Evolutionary conservation across 2,797 vertebrate species (phyloP).

Genomic region (Gastrophryne carolinensis): DNA sequence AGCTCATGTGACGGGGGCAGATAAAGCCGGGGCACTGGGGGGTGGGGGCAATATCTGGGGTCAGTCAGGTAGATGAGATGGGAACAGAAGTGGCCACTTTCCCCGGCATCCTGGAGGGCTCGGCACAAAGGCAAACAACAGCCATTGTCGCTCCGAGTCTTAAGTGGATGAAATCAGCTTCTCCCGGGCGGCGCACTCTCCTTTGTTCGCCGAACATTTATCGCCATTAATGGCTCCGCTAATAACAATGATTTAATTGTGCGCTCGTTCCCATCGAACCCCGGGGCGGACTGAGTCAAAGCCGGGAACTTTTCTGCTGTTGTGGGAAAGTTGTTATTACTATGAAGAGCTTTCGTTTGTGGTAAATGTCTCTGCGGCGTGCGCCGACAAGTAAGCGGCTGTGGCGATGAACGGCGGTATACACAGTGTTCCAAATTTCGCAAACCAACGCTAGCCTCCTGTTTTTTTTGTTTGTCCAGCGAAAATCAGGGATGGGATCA

Average conservation of each 20-base stretch:
- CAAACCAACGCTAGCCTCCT: too few species aligned
- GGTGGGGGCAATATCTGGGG: slow-evolving; percentile 25
- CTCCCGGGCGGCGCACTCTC: too few species aligned
- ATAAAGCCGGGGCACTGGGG: slow-evolving; percentile 37
- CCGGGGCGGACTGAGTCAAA: neutral
- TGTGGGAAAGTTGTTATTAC: too few species aligned
- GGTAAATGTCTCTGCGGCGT: too few species aligned
- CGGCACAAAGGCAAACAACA: neutral
- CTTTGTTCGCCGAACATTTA: too few species aligned
- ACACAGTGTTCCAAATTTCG: too few species aligned
- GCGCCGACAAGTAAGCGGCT: too few species aligned
- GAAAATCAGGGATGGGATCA: too few species aligned
- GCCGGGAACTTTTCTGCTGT: neutral
- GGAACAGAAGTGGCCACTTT: neutral
- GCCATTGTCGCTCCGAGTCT: neutral
- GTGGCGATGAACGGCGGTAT: too few species aligned
- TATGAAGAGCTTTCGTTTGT: too few species aligned
- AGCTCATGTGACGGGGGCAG: slow-evolving; percentile 24
- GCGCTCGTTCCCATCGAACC: neutral
- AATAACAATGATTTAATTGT: neutral
- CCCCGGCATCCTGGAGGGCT: neutral
- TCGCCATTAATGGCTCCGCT: neutral
- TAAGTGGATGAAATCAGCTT: neutral
- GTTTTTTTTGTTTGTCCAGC: too few species aligned
- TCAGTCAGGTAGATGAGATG: slow-evolving; percentile 23